Evolutionary conservation across 2,797 vertebrate genomes (phyloP).

Genomic region (Otolemur crassicaudatus): DNA sequence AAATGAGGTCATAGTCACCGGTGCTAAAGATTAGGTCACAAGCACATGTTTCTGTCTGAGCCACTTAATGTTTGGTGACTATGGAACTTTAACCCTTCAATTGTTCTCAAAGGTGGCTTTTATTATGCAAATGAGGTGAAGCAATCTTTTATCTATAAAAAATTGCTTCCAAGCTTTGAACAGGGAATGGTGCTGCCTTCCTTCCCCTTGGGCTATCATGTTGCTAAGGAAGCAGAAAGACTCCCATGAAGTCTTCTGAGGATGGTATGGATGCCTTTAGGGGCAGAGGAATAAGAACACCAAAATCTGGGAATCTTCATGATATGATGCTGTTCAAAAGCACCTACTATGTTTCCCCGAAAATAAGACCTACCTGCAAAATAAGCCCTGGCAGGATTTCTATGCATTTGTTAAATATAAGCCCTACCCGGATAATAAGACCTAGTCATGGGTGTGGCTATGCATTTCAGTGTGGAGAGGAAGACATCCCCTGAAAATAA

Average conservation of each 20-base stretch:
- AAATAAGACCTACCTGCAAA: too few species aligned
- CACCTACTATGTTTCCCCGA: background rate
- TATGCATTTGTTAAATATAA: too few species aligned
- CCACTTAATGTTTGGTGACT: background rate
- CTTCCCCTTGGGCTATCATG: background rate
- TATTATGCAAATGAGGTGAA: background rate
- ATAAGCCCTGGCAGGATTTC: too few species aligned
- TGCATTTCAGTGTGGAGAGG: too few species aligned
- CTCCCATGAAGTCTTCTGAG: background rate
- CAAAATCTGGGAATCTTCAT: background rate
- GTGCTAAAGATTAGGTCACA: background rate
- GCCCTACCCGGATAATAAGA: too few species aligned
- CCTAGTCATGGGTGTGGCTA: too few species aligned
- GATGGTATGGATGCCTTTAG: background rate
- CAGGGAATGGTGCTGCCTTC: background rate
- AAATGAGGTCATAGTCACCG: background rate
- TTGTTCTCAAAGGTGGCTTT: background rate
- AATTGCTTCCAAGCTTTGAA: background rate
- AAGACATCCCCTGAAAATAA: too few species aligned
- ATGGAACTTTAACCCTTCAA: background rate
- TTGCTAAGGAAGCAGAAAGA: background rate
- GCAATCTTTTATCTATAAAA: background rate
- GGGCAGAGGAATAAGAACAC: background rate
- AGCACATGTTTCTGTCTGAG: background rate
- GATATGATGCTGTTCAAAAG: background rate